These are phyloP conservation scores for Lepus oiostolus DNA, from an alignment of 2,797 vertebrate genomes.

Conservation along the genomic window DNA sequence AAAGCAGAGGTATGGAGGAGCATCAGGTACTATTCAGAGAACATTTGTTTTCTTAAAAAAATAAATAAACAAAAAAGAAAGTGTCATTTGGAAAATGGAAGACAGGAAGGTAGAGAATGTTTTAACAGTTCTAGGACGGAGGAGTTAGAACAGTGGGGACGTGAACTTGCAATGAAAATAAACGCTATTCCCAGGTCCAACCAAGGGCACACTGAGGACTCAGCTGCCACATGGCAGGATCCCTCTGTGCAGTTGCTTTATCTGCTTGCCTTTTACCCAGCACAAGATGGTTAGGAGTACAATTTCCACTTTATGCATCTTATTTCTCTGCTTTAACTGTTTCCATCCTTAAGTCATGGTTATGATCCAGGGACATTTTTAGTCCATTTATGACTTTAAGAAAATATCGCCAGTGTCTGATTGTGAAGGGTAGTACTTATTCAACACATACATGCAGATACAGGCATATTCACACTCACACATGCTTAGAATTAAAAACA, in stretches of 20 bases:
- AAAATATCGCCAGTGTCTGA: not conserved
- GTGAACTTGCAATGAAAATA: not conserved
- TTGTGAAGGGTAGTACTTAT: not conserved
- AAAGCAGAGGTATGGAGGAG: no score
- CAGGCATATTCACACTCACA: not conserved
- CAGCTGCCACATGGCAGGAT: not conserved
- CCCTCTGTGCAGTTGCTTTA: not conserved
- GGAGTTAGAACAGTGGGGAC: not conserved
- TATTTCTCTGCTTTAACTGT: constrained; percentile 30
- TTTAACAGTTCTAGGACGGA: not conserved
- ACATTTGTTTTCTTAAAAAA: not conserved
- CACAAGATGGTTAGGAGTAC: not conserved
- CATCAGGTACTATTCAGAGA: not conserved
- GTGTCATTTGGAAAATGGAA: not conserved
- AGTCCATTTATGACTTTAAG: constrained; percentile 3
- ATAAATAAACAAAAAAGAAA: not conserved
- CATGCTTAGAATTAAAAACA: not conserved
- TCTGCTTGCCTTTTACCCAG: not conserved
- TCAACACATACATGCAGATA: not conserved
- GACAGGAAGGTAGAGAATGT: not conserved
- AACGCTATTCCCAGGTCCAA: not conserved
- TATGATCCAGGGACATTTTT: not conserved
- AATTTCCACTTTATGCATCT: not conserved
- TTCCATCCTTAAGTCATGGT: not conserved
- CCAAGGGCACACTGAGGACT: not conserved